Evolutionary conservation across 1,140 invertebrate species (phyloP), one percentile per base, ranked within the genome.

Genomic region (Zaprionus ornatus): DNA sequence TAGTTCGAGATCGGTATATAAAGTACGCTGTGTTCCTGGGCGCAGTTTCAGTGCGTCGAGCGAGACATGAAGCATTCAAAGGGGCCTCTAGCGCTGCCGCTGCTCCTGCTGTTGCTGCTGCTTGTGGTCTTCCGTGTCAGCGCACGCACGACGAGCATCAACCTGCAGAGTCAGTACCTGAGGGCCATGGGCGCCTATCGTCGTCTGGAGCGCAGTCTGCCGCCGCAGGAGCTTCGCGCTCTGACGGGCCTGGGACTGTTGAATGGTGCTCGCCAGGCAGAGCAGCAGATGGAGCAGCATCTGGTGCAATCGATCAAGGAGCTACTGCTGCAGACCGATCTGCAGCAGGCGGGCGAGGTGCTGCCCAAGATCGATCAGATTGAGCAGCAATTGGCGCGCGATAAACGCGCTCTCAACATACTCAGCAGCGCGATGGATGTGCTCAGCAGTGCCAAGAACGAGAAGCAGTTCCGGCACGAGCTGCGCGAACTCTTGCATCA

Each of bases 201-300:
- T 0, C 32, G 90, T 6, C 55, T 92, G 37, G 79, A 91, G 66
- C 74, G 79, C 13, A 74, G 59, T 17, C 32, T 92, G 17, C 74
- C 82, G 7, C 60, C 62, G 6, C 55, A 91, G 48, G 91, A 92
- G 25, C 62, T 92, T 3, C 52, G 75, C 4, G 82, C 82, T 0
- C 21, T 92, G 15, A 90, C 80, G 1, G 80, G 75, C 0, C 74
- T 92, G 4, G 91, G 87, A 2, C 32, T 92, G 3, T 66, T 92
- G 1, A 91, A 92, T 25, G 91, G 91, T 0, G 90, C 87, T 0
- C 74, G 76, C 1, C 66, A 87, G 45, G 82, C 85, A 0, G 87
- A 92, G 66, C 54, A 87, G 45, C 70, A 75, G 10, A 91, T 92
- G 87, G 84, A 91, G 19, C 61, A 91, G 60, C 61, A 92, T 25